These are phyloP conservation scores for Muschampia plurimacula DNA, from an alignment of 2,888 invertebrate genomes.

Conservation along the genomic window DNA sequence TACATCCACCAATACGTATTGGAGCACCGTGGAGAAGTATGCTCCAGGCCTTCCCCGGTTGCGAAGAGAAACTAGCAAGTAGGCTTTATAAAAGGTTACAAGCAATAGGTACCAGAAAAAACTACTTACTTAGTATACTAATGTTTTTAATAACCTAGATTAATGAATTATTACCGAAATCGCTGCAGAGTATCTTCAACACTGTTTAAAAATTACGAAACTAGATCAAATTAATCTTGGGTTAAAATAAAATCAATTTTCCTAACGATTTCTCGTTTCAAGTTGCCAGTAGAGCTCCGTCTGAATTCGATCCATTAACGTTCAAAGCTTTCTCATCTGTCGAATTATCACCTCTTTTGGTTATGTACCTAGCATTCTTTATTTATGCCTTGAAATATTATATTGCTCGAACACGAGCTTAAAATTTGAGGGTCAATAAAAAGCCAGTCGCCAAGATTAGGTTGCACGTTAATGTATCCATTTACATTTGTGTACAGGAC, in stretches of 20 bases:
- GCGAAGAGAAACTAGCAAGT: too few relatives aligned
- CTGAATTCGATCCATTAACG: conserved; percentile 52
- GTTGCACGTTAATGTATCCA: conserved; percentile 22
- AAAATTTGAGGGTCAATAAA: conserved; percentile 34
- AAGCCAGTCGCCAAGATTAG: conserved; percentile 29
- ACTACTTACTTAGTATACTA: too few relatives aligned
- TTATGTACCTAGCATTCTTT: conserved; percentile 42
- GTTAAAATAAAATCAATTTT: too few relatives aligned
- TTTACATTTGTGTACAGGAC: conserved; percentile 6
- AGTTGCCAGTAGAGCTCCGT: background rate
- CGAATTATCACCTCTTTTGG: conserved; percentile 47
- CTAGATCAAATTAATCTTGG: too few relatives aligned
- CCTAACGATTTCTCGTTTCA: background rate
- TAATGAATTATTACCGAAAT: background rate
- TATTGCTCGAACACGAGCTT: conserved; percentile 29
- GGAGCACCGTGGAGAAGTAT: too few relatives aligned
- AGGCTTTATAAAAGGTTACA: too few relatives aligned
- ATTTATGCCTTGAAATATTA: conserved; percentile 43
- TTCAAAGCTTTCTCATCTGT: conserved; percentile 47
- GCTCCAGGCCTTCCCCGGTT: too few relatives aligned
- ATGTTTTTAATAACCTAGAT: too few relatives aligned
- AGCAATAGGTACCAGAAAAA: too few relatives aligned
- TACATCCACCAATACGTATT: too few relatives aligned
- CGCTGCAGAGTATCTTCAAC: too few relatives aligned
- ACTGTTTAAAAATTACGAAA: too few relatives aligned